A percentile compares a stretch with the other conserved stretches of the same genome.
These are phyloP conservation scores for Steinernema khuongi DNA, from an alignment of 1,140 invertebrate species.

Conservation along the genomic window DNA sequence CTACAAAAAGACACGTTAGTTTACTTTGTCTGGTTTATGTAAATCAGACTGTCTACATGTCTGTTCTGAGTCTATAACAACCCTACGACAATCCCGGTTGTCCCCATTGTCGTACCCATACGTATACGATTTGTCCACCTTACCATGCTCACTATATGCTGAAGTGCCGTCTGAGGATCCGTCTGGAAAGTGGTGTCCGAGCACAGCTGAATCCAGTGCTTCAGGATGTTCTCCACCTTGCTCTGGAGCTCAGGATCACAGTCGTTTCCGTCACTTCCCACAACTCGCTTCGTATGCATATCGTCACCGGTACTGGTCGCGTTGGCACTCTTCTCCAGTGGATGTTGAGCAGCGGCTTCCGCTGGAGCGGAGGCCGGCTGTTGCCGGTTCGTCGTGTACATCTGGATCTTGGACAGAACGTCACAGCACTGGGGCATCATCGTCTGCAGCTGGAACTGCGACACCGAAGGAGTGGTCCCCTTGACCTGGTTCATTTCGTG, in stretches of 20 bases:
- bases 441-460: neutral
- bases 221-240: constrained; percentile 84
- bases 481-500: constrained; percentile 60
- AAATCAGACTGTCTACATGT: neutral
- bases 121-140: too few relatives aligned
- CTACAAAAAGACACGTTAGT: constrained; percentile 61
- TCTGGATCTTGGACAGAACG: neutral
- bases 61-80: too few relatives aligned
- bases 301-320: neutral
- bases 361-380: constrained; percentile 68
- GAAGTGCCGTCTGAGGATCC: constrained; percentile 88
- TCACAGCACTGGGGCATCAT: neutral
- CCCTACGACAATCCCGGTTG: too few relatives aligned
- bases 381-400: neutral
- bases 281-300: constrained; percentile 65
- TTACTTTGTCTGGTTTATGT: neutral
- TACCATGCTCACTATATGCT: constrained; percentile 77
- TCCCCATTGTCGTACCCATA: too few relatives aligned
- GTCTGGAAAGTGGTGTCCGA: constrained; percentile 72
- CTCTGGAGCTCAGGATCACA: constrained; percentile 75
- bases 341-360: constrained; percentile 52
- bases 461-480: neutral
- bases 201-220: constrained; percentile 92
- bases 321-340: neutral
- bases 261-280: neutral